Evolutionary conservation across 2,888 invertebrate genomes (phyloP), one percentile per base, ranked within the genome.

Genomic region (Synergus japonicus): DNA sequence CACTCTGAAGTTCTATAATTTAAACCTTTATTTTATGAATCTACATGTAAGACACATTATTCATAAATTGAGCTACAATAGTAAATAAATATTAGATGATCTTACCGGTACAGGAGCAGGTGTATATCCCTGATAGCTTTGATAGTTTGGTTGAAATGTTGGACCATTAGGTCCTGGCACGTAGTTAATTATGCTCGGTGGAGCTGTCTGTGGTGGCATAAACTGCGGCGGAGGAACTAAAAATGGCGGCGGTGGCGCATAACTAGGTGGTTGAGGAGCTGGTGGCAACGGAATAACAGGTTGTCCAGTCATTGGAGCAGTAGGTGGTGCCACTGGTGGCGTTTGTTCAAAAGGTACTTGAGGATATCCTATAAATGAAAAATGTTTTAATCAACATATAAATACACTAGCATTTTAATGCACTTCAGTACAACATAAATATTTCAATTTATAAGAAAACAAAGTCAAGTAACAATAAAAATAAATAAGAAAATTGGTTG

Each of bases 221-320:
- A 91, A 92, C 69, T 92, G 92, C 1, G 92, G 92, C 0, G 92
- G 88, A 46, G 92, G 92, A 76, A 92, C 91, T 80, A 92, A 87
- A 78, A 90, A 92, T 4, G 92, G 88, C 7, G 92, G 91, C 58
- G 91, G 91, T 12, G 84, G 80, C 10, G 85, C 88, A 78, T 87
- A 88, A 77, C 81, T 81, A 4, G 88, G 67, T 7, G 88, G 83
- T 76, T 88, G 89, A 76, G 87, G 87, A 76, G 86, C 87, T 22
- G 88, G 87, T 76, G 91, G 90, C 78, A 92, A 83, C 63, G 91
- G 89, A 67, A 92, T 90, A 49, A 92, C 91, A 58, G 92, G 89
- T 76, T 90, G 91, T 13, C 88, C 89, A 76, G 89, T 79, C 86
- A 91, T 86, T 10, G 91, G 86, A 49, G 90, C 86, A 41, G 89